phyloP scores from a whole-genome alignment of 1,140 invertebrate genomes.

The Hylaeus anthracinus region DNA sequence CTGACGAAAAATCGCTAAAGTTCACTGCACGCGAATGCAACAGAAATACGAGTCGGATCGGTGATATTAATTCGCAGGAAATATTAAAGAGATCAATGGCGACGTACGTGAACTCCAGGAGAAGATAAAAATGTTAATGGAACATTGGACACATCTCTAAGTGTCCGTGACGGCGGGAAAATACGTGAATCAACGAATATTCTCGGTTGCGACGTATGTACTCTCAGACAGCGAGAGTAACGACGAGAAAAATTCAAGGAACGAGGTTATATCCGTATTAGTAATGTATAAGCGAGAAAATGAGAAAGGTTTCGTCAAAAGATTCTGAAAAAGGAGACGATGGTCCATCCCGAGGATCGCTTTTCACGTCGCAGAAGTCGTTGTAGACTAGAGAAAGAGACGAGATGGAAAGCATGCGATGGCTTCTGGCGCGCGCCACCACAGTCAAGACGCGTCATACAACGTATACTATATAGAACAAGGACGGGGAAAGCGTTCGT shows the following conservation, averaged over 20 bases:
- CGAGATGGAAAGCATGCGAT: conserved; percentile 52
- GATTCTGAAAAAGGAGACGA: conserved; percentile 18
- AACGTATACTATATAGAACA: conserved; percentile 27
- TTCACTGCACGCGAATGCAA: not conserved
- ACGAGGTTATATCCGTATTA: conserved; percentile 3
- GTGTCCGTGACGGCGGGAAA: conserved; percentile 28
- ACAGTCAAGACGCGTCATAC: conserved; percentile 62
- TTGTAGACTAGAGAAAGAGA: conserved; percentile 34
- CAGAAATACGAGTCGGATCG: not conserved
- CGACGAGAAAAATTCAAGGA: conserved; percentile 28
- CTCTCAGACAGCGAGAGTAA: conserved; percentile 15
- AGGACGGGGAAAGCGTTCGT: conserved; percentile 47
- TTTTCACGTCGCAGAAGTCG: conserved; percentile 50
- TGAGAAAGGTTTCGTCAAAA: not conserved
- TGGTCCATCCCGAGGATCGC: conserved; percentile 36
- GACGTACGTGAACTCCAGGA: not conserved
- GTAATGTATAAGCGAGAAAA: not conserved
- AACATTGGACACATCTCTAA: not conserved
- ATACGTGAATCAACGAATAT: conserved; percentile 30
- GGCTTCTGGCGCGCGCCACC: conserved; percentile 64
- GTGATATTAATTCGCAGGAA: not conserved
- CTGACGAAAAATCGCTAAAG: conserved; percentile 52
- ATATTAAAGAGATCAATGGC: not conserved
- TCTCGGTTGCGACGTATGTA: conserved; percentile 5
- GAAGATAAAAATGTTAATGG: not conserved